A percentile compares a stretch with the other conserved stretches of the same genome.
Conservation (phyloP, 1,140 invertebrate species). For the Drosophila melanica region DNA sequence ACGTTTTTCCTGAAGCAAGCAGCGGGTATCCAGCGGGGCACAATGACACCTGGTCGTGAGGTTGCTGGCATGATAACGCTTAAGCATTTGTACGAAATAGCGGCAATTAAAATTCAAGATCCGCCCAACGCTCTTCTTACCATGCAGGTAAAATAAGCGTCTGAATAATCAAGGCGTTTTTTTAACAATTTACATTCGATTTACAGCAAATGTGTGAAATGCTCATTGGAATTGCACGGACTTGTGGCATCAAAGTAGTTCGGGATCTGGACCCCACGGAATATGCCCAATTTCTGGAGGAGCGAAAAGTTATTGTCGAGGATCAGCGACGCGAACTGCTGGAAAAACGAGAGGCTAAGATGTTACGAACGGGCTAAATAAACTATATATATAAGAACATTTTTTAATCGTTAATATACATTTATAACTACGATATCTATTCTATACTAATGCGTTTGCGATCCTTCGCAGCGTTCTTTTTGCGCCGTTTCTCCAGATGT, state of each 20-base stretch:
- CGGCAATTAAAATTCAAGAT: conserved; percentile 96
- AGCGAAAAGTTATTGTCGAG: conserved; percentile 89
- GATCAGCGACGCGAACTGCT: conserved; percentile 91
- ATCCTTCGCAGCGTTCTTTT: conserved; percentile 87
- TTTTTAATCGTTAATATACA: conserved; percentile 71
- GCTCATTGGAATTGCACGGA: conserved; percentile 90
- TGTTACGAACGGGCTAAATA: conserved; percentile 90
- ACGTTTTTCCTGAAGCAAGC: conserved; percentile 97
- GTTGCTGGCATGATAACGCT: conserved; percentile 95
- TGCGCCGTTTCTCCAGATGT: conserved; percentile 89
- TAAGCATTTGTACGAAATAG: conserved; percentile 99
- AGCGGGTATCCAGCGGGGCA: conserved; percentile 93
- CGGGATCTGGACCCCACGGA: conserved; percentile 91
- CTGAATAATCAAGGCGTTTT: too few relatives aligned
- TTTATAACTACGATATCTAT: conserved; percentile 73
- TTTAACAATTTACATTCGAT: conserved; percentile 41
- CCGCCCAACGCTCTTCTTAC: conserved; percentile 87
- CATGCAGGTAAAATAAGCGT: conserved; percentile 65
- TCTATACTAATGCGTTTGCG: conserved; percentile 83
- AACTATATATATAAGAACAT: neutral
- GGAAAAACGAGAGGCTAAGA: conserved; percentile 95
- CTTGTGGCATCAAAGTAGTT: conserved; percentile 95
- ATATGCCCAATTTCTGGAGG: conserved; percentile 92
- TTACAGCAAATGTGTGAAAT: conserved; percentile 92
- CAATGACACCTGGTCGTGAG: conserved; percentile 92